Evolutionary conservation across 2,113 vertebrate species (phyloP), one percentile per base, ranked within the genome.

Genomic region (Corynorhinus townsendii): DNA sequence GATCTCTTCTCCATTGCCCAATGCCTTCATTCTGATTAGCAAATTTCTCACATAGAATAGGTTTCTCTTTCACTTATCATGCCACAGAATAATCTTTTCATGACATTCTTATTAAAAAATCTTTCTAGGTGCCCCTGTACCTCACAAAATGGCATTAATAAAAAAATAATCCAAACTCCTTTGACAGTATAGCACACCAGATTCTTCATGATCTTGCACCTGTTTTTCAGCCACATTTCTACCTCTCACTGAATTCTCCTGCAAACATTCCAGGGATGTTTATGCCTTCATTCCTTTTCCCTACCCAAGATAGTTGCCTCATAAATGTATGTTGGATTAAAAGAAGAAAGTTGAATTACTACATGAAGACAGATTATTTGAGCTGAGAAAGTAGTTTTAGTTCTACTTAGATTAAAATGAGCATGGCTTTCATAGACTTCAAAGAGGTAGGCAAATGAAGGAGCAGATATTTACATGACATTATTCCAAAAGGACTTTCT

Each of bases 401-500:
- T 14, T 76, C 45, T 76, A 88, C 33, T 66, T 77, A 22, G 15
- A 80, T 30, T 47, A 88, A 85, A 85, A 49, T 88, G 16, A 89
- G 62, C 64, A 11, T 81, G 80, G 26, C 75, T 92, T 91, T 94
- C n/a, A 69, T 7, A 96, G 64, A 92, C 56, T 49, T 90, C 16
- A 71, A 59, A 73, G 59, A 86, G 38, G 33, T 79, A 94, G 85
- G 64, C n/a, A 68, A 40, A 75, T 43, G 64, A 72, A 91, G 66
- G 90, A 66, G n/a, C 4, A 68, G 54, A 62, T 64, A 64, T 64
- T 33, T 64, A 33, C 28, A 33, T 64, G 28, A 33, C 62, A 64
- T 64, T 64, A 62, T 62, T 62, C 59, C 28, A 9, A 84, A 79
- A 91, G 79, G 47, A 85, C 24, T 84, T 91, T 68, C 10, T 89